A percentile compares a stretch with the other conserved stretches of the same genome.
These are phyloP conservation scores for Octodon degus DNA, from an alignment of 2,113 vertebrate species.

Conservation along the genomic window DNA sequence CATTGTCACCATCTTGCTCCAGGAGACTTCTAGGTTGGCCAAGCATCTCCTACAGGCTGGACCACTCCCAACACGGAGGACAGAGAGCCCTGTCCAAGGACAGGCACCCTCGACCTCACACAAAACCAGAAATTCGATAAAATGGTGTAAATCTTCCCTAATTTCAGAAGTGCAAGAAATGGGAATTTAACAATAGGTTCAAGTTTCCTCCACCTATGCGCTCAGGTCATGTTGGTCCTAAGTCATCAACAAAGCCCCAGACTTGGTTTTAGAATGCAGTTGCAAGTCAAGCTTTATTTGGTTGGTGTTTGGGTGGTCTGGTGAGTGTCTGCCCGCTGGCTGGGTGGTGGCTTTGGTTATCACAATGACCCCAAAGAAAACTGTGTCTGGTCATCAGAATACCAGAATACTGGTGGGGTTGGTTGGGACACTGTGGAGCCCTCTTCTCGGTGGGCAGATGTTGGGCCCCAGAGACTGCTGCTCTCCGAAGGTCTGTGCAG, in stretches of 20 bases:
- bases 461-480: background rate
- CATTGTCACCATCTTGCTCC: background rate
- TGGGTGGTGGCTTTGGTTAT: background rate
- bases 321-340: background rate
- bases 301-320: background rate
- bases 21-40: background rate
- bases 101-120: background rate
- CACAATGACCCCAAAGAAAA: background rate
- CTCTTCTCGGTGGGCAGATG: accelerated
- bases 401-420: no score
- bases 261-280: accelerated
- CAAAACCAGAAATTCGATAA: background rate
- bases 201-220: background rate
- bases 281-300: background rate
- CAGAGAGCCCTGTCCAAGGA: background rate
- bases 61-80: background rate
- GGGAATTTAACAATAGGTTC: background rate
- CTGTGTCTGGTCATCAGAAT: background rate
- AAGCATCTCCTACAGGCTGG: background rate
- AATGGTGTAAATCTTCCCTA: background rate
- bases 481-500: background rate
- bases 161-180: background rate
- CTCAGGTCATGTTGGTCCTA: background rate
- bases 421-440: background rate
- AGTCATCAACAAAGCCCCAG: background rate